A percentile compares a stretch with the other conserved stretches of the same genome.
Evolutionary conservation across 2,888 invertebrate species (phyloP).

Genomic region (Coelogynopora nodosa): DNA sequence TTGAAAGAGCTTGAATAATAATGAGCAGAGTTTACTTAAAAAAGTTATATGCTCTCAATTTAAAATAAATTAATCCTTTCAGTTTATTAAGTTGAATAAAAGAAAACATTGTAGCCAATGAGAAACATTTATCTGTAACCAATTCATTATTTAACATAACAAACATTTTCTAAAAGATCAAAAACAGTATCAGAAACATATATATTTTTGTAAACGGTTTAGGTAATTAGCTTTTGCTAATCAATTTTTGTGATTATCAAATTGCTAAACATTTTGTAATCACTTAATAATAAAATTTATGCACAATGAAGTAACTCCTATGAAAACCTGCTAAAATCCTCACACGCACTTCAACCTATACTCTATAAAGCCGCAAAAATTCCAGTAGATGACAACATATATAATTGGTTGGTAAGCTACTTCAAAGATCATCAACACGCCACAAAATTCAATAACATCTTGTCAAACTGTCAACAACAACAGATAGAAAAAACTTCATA

Average conservation of each 20-base stretch:
- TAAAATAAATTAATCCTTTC: neutral
- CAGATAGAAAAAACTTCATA: too few species aligned
- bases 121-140: neutral
- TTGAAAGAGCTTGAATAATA: neutral
- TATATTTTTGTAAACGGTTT: neutral
- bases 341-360: too few species aligned
- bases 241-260: too few species aligned
- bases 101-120: neutral
- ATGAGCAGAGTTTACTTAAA: neutral
- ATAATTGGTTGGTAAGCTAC: too few species aligned
- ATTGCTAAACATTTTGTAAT: too few species aligned
- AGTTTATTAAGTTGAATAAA: neutral
- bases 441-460: too few species aligned
- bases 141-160: too few species aligned
- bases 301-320: neutral
- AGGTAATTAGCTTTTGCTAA: too few species aligned
- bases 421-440: too few species aligned
- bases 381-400: too few species aligned
- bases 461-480: too few species aligned
- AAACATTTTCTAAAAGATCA: neutral
- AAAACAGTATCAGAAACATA: neutral
- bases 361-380: too few species aligned
- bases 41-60: neutral
- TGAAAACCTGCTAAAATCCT: neutral
- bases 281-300: neutral